These are phyloP conservation scores for Rattus norvegicus DNA, from an alignment of 2,113 vertebrate genomes.

Conservation along the genomic window GRCr8 NC_086024.1:145693001-145693500, in stretches of 20 bases:
- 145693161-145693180: too few species aligned
- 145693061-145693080: too few species aligned
- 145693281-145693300: background rate
- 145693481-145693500: background rate
- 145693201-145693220: too few species aligned
- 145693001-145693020: background rate
- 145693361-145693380: background rate
- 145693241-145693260: background rate
- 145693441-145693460: background rate
- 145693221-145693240: slow-evolving; percentile 3
- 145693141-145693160: too few species aligned
- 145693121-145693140: too few species aligned
- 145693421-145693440: background rate
- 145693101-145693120: too few species aligned
- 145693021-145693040: background rate
- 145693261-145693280: background rate
- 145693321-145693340: background rate
- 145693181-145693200: too few species aligned
- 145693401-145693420: background rate
- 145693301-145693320: background rate
- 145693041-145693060: background rate
- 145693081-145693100: too few species aligned
- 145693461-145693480: background rate
- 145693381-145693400: background rate
- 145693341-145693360: background rate